Percentiles rank a stretch among this genome's conserved stretches.
Conservation (phyloP, 2,797 vertebrate species). For the Gymnopithys bicolor region DNA sequence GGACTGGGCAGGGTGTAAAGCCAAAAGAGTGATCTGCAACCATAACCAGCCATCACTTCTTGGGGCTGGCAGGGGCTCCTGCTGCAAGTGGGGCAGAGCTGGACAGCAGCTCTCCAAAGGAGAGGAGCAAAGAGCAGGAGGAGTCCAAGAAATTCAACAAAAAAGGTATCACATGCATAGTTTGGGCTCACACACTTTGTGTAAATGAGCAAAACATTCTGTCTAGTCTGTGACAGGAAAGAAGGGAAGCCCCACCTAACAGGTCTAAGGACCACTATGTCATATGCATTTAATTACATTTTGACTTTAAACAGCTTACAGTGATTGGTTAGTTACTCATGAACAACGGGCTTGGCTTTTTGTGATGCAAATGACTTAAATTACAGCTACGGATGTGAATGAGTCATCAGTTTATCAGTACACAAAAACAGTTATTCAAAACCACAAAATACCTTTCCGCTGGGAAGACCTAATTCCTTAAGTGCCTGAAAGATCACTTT, state of each 20-base stretch:
- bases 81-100: not conserved
- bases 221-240: not conserved
- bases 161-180: not conserved
- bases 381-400: not conserved
- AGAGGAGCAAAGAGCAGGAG: not conserved
- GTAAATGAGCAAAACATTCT: not conserved
- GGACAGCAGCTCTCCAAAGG: not conserved
- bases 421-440: not conserved
- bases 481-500: slow-evolving; percentile 99
- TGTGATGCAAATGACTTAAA: not conserved
- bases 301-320: not conserved
- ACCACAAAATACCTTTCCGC: slow-evolving; percentile 90
- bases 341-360: not conserved
- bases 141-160: not conserved
- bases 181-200: not conserved
- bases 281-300: not conserved
- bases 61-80: not conserved
- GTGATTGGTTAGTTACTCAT: not conserved
- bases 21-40: not conserved
- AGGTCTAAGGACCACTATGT: not conserved
- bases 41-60: not conserved
- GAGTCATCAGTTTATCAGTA: not conserved
- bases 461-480: slow-evolving; percentile 97
- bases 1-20: not conserved
- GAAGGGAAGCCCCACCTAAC: not conserved